Percentiles rank a stretch among this genome's conserved stretches.
phyloP scores from a whole-genome alignment of 2,888 invertebrate genomes.

The Spodoptera littoralis region DNA sequence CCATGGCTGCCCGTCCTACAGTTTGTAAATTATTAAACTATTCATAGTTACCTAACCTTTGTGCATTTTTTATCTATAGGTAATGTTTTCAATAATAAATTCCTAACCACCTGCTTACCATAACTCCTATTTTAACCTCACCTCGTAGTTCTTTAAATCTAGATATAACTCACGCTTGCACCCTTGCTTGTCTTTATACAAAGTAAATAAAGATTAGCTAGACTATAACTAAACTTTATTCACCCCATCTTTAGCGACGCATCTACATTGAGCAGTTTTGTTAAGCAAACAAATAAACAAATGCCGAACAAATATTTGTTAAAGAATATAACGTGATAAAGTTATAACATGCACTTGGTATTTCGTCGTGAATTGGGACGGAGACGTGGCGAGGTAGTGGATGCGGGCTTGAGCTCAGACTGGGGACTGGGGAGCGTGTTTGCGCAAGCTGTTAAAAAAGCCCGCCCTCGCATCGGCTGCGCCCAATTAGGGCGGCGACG shows the following conservation, averaged over 20 bases:
- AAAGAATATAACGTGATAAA: slow-evolving; percentile 35
- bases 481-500: slow-evolving; percentile 87
- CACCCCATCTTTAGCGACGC: not conserved
- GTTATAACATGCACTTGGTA: slow-evolving; percentile 52
- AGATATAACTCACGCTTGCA: no score
- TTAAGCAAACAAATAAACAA: slow-evolving; percentile 23
- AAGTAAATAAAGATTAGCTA: no score
- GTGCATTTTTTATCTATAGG: slow-evolving; percentile 6
- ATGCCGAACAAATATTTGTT: slow-evolving; percentile 28
- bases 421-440: slow-evolving; percentile 67
- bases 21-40: no score
- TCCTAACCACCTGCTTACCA: no score
- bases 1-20: slow-evolving; percentile 15
- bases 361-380: slow-evolving; percentile 25
- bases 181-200: no score
- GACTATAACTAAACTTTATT: no score
- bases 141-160: no score
- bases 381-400: slow-evolving; percentile 30
- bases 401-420: slow-evolving; percentile 34
- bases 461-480: slow-evolving; percentile 84
- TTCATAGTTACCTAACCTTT: not conserved
- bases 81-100: slow-evolving; percentile 10
- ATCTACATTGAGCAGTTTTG: not conserved
- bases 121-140: no score
- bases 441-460: slow-evolving; percentile 86